Evolutionary conservation across 2,888 invertebrate species (phyloP), one percentile per base, ranked within the genome.

Genomic region (Desoria tigrina): DNA sequence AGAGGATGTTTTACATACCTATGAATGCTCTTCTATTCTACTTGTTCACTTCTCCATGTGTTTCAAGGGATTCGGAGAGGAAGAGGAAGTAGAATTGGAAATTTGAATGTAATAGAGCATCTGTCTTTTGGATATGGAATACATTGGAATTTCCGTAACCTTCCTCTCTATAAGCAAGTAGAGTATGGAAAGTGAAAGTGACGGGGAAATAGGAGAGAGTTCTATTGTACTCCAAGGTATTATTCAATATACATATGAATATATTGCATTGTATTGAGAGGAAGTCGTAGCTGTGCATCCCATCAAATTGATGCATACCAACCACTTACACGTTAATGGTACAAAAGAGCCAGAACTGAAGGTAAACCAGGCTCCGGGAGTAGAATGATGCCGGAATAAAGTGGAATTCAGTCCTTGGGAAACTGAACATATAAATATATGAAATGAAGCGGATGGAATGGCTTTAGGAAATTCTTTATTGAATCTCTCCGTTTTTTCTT

Each of bases 381-480:
- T 24, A 45, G 16, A 45, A 45, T 45, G n/a, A n/a, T n/a, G n/a
- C n/a, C 4, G 24, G 37, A 32, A 54, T 16, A 54, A 32, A 28
- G 54, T 32, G 32, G 37, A 32, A 54, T 21, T 16, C 51, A 24
- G 51, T 51, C 23, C 51, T 14, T 51, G 51, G 51, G 21, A 55
- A 32, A 27, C 32, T 18, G 37, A 18, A 28, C 32, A 27, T 26
- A 32, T 32, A 37, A 21, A 32, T 55, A 42, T 26, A 60, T 32
- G 60, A 62, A 55, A 61, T 61, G 61, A 61, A 61, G 49, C 51
- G 28, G 39, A 28, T 42, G 57, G 42, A 63, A 56, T 28, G 50
- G 57, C 28, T 62, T 37, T 37, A 57, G 42, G 49, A 62, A 50
- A 62, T 49, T 49, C 53, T 61, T 65, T 62, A 65, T 68, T 68